Conservation (phyloP, 2,797 vertebrate genomes). For the Bovichtus diacanthus region DNA sequence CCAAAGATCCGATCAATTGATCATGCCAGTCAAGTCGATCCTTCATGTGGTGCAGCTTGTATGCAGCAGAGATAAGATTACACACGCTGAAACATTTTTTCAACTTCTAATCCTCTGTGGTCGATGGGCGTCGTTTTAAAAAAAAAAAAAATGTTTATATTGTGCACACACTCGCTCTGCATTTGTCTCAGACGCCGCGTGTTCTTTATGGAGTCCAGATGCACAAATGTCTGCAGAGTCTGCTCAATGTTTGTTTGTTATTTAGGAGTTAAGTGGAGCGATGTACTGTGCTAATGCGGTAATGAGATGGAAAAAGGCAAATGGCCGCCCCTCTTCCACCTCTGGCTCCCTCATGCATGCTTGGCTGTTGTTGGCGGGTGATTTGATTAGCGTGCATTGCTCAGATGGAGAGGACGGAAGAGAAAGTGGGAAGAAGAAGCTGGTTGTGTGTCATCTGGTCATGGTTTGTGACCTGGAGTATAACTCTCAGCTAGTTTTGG, state of each 20-base stretch:
- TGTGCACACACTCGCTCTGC: neutral
- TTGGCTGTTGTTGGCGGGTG: slow-evolving; percentile 15
- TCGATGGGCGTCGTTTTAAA: no score
- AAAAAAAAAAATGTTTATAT: no score
- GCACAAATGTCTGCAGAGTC: slow-evolving; percentile 38
- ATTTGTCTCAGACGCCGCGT: slow-evolving; percentile 25
- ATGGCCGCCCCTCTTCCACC: slow-evolving; percentile 49
- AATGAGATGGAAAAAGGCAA: slow-evolving; percentile 65
- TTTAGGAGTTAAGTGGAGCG: slow-evolving; percentile 54
- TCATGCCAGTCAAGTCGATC: slow-evolving; percentile 34
- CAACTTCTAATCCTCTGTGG: slow-evolving; percentile 28
- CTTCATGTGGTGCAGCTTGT: slow-evolving; percentile 33
- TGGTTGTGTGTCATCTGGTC: slow-evolving; percentile 16
- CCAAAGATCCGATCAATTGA: slow-evolving; percentile 45
- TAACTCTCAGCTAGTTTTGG: no score
- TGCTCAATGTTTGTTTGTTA: slow-evolving; percentile 46
- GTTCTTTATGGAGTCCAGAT: slow-evolving; percentile 35
- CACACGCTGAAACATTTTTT: slow-evolving; percentile 23
- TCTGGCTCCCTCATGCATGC: slow-evolving; percentile 25
- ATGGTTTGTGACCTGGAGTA: slow-evolving; percentile 3
- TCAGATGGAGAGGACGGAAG: slow-evolving; percentile 35
- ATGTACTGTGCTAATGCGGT: slow-evolving; percentile 53
- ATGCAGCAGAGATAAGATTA: slow-evolving; percentile 41
- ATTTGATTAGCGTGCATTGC: slow-evolving; percentile 58
- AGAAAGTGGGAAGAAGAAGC: slow-evolving; percentile 19